These are phyloP conservation scores for Zaprionus africanus DNA, from an alignment of 1,140 invertebrate species.

Conservation along the genomic window DNA sequence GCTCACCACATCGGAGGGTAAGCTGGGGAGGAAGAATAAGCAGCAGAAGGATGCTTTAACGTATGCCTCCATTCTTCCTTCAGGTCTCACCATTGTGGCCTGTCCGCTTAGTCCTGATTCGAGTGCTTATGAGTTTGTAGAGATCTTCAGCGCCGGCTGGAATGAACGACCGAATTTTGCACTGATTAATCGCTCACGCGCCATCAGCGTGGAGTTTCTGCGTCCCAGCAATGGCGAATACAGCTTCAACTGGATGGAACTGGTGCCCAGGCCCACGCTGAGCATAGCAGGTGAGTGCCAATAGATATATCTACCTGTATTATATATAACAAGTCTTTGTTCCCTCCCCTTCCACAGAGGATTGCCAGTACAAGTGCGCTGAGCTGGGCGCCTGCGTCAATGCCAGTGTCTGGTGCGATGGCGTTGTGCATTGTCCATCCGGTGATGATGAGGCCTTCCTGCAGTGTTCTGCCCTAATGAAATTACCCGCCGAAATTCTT, in stretches of 20 bases:
- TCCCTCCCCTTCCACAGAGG: constrained; percentile 83
- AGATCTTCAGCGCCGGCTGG: constrained; percentile 94
- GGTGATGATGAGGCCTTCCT: constrained; percentile 93
- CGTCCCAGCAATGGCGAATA: constrained; percentile 90
- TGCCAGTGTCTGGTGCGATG: constrained; percentile 95
- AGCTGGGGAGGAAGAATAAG: neutral
- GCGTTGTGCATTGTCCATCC: constrained; percentile 92
- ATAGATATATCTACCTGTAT: neutral
- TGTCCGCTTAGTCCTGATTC: constrained; percentile 79
- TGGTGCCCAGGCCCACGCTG: constrained; percentile 87
- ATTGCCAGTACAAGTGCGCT: constrained; percentile 92
- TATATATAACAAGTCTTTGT: no score
- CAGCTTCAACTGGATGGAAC: constrained; percentile 92
- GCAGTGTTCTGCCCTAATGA: constrained; percentile 90
- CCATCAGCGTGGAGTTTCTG: constrained; percentile 91
- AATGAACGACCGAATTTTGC: constrained; percentile 84
- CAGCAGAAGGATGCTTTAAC: no score
- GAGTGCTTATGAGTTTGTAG: constrained; percentile 84
- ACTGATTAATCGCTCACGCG: constrained; percentile 86
- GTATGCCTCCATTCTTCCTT: neutral
- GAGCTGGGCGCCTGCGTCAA: constrained; percentile 95
- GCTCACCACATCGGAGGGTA: constrained; percentile 82
- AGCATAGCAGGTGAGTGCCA: constrained; percentile 71
- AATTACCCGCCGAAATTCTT: constrained; percentile 90
- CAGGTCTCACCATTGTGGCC: constrained; percentile 80